These are phyloP conservation scores for Thecocarcelia acutangulata DNA, from an alignment of 2,888 invertebrate species.

Conservation along the genomic window DNA sequence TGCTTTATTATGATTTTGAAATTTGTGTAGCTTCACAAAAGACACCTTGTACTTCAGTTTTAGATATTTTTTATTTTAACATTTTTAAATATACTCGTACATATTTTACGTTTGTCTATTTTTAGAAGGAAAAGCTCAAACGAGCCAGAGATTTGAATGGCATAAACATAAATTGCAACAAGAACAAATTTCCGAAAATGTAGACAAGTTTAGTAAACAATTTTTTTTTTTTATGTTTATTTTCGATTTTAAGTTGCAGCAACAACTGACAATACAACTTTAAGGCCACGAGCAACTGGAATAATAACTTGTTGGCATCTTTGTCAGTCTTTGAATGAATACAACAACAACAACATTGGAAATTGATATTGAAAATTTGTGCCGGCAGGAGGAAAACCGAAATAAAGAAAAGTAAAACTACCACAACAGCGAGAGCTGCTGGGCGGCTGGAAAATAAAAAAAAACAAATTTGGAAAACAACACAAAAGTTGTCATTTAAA, in stretches of 20 bases:
- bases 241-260: slow-evolving; percentile 16
- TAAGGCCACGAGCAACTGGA: neutral
- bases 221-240: neutral
- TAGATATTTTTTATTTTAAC: slow-evolving; percentile 5
- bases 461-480: neutral
- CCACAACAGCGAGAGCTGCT: slow-evolving; percentile 10
- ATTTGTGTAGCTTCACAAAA: no score
- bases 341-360: no score
- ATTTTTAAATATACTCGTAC: slow-evolving; percentile 13
- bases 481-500: slow-evolving; percentile 14
- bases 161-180: slow-evolving; percentile 3
- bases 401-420: slow-evolving; percentile 32
- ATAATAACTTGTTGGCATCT: slow-evolving; percentile 13
- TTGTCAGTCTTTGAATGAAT: slow-evolving; percentile 4
- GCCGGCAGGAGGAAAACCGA: neutral
- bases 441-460: neutral
- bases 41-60: no score
- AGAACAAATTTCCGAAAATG: slow-evolving; percentile 10
- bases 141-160: slow-evolving; percentile 5
- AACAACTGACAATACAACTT: slow-evolving; percentile 2
- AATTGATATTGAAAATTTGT: slow-evolving; percentile 24
- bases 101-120: slow-evolving; percentile 13
- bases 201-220: slow-evolving; percentile 38
- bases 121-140: slow-evolving; percentile 12
- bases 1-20: no score